Evolutionary conservation across 2,113 vertebrate genomes (phyloP), one percentile per base, ranked within the genome.

Genomic region (Setophaga coronata): DNA sequence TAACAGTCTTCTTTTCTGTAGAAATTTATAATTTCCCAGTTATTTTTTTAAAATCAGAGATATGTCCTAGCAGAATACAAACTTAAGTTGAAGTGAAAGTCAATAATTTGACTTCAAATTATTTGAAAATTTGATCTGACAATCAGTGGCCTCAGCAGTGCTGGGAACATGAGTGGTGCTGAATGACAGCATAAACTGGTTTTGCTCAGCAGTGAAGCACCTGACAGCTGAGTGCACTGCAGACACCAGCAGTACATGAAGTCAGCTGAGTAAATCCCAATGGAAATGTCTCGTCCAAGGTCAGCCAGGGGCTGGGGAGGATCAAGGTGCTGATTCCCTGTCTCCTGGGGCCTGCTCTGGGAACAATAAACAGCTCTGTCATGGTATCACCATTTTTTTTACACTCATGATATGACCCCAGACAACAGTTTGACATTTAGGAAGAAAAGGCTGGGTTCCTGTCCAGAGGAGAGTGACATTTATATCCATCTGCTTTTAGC

Each of bases 401-500:
- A 83, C 38, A 18, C 47, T 90, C 62, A 62, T 10, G 23, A 92
- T 62, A 74, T 94, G 74, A 93, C 71, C 85, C 88, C 71, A 91
- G 58, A 80, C 50, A 74, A 33, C 54, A 89, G 26, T 91, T 61
- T 89, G 89, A 87, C 94, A 77, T 90, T 85, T 65, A 91, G 95
- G 47, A 90, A 95, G 78, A 96, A 95, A 93, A 90, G 54, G 14
- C 34, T 83, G 1, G 2, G 24, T 94, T 80, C 2, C 18, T 67
- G 78, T 92, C 79, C 67, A 86, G 84, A 83, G 92, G 14, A 82
- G 45, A 69, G 50, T 66, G 82, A 77, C 82, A 51, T 93, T 90
- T 92, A n/a, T 70, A 90, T 86, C 71, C 38, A 71, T 94, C 76
- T 90, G 93, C 79, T 83, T 90, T 95, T 92, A 94, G 74, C 74